A percentile compares a stretch with the other conserved stretches of the same genome.
Evolutionary conservation across 2,113 vertebrate species (phyloP).

Genomic region (Odocoileus hemionus): DNA sequence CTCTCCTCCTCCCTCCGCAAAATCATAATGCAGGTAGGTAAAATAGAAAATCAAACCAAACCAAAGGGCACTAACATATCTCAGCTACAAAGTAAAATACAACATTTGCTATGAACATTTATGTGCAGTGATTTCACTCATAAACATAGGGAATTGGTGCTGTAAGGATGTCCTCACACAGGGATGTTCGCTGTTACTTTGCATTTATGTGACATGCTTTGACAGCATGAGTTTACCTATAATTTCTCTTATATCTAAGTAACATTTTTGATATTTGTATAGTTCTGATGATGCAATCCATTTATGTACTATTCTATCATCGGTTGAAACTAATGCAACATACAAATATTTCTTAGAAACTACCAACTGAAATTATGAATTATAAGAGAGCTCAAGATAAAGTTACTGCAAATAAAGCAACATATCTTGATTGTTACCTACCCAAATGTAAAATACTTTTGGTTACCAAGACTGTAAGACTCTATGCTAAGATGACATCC

Average conservation of each 20-base stretch:
- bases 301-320: background rate
- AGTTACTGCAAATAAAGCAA: background rate
- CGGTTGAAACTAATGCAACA: background rate
- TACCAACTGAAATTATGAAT: background rate
- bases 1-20: accelerated
- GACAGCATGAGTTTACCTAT: background rate
- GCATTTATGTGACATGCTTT: background rate
- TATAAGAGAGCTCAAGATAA: background rate
- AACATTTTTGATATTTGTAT: background rate
- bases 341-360: background rate
- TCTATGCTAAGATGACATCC: background rate
- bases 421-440: background rate
- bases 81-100: background rate
- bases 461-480: background rate
- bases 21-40: background rate
- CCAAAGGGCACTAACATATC: background rate
- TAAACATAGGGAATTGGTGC: background rate
- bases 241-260: background rate
- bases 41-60: background rate
- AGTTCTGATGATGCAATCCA: background rate
- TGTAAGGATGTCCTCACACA: background rate
- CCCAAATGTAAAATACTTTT: background rate
- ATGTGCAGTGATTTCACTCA: background rate
- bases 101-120: background rate
- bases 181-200: background rate